Evolutionary conservation across 1,140 invertebrate genomes (phyloP), one percentile per base, ranked within the genome.

Genomic region (Cotesia glomerata): DNA sequence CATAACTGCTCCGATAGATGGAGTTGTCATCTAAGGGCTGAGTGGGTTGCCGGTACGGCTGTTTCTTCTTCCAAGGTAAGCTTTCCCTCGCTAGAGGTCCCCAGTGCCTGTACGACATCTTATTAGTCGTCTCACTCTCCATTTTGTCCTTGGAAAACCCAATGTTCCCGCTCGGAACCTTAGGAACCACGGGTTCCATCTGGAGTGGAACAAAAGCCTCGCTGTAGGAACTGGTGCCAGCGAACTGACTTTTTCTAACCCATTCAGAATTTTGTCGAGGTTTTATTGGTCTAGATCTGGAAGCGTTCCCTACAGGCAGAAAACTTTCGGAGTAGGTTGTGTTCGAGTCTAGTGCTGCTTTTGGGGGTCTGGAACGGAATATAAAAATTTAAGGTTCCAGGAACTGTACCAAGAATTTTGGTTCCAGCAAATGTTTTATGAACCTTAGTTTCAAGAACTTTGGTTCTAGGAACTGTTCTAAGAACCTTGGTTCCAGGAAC

Each of bases 51-150:
- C 78, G 59, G 71, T 88, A 89, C 14, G 78, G 76, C 0, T 69
- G 51, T 66, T 83, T 87, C n/a, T 73, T 70, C 5, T 83, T 82
- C 88, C 88, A 89, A 4, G 88, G 86, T 8, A 82, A 78, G 4
- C 81, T 75, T 36, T 85, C 82, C 9, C 84, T 87, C 36, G 82
- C 80, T 26, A 61, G 62, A 0, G 80, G 77, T n/a, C 81, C 64
- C 88, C 87, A 88, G n/a, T 84, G 76, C 52, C 85, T 82, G 69
- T 86, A 89, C 0, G 88, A 89, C 74, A 91, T 85, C 81, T 90
- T 90, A 39, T 90, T 90, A 2, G 84, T 86, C 5, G 86, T 87
- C 9, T 85, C 82, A 0, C 72, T 49, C 0, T 76, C 52, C 80
- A 87, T 86, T 72, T 77, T 84, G 11, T 80, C 65, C 39, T 81